Evolutionary conservation across 2,888 invertebrate species (phyloP).

Genomic region (Troides oblongomaculatus): DNA sequence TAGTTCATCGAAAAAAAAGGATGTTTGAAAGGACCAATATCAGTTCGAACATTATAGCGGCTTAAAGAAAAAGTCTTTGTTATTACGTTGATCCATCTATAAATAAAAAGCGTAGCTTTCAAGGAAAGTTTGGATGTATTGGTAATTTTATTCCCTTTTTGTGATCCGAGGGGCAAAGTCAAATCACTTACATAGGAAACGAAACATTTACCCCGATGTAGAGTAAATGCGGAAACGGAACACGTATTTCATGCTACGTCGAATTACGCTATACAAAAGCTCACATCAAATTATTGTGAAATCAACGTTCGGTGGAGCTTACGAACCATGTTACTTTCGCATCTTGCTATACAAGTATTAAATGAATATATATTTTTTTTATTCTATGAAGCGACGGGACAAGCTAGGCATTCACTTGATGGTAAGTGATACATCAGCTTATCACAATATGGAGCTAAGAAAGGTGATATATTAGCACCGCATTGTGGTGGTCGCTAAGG

Average conservation of each 20-base stretch:
- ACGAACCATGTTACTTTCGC: neutral
- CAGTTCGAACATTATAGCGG: neutral
- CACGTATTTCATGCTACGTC: conserved; percentile 5
- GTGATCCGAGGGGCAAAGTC: neutral
- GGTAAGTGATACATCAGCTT: too few species aligned
- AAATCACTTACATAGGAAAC: conserved; percentile 1
- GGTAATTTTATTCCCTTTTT: neutral
- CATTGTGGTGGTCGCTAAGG: too few species aligned
- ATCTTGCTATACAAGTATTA: too few species aligned
- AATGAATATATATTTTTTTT: too few species aligned
- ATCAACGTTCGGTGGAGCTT: neutral
- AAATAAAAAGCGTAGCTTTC: neutral
- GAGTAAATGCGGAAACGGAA: conserved; percentile 2
- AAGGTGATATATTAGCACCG: too few species aligned
- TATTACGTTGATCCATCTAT: neutral
- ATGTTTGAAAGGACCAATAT: neutral
- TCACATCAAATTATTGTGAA: neutral
- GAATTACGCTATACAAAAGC: conserved; percentile 2
- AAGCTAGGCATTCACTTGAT: too few species aligned
- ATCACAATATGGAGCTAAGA: too few species aligned
- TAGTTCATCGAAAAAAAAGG: neutral
- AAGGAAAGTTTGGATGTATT: neutral
- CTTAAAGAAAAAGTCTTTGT: neutral
- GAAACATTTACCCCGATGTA: conserved; percentile 1
- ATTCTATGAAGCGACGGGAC: too few species aligned